phyloP scores from a whole-genome alignment of 1,140 invertebrate species.

The Cherax destructor region DNA sequence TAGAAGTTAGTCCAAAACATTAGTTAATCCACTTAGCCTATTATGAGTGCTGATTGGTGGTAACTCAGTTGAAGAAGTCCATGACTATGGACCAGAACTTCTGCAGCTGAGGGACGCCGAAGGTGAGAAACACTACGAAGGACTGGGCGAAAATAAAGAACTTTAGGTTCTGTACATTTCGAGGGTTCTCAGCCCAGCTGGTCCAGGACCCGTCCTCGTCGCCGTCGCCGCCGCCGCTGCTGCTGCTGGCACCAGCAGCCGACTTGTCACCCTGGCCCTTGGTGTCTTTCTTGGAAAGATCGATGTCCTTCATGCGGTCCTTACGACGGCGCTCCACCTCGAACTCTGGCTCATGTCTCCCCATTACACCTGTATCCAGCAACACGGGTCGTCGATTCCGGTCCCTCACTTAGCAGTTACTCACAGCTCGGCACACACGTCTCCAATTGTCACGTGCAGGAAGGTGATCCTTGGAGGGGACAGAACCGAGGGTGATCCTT shows the following conservation, averaged over 20 bases:
- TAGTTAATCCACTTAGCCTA: too few species aligned
- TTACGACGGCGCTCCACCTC: slow-evolving; percentile 52
- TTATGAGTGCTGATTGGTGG: too few species aligned
- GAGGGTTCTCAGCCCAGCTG: slow-evolving; percentile 32
- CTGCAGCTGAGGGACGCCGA: slow-evolving; percentile 48
- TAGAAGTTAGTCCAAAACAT: too few species aligned
- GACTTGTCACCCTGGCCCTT: not conserved
- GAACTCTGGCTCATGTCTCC: slow-evolving; percentile 33
- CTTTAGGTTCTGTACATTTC: slow-evolving; percentile 37
- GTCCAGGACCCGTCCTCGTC: slow-evolving; percentile 9
- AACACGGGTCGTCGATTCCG: not conserved
- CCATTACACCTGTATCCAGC: slow-evolving; percentile 50
- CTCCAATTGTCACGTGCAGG: too few species aligned
- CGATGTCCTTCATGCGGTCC: slow-evolving; percentile 26
- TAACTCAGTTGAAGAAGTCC: not conserved
- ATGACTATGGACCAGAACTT: slow-evolving; percentile 4
- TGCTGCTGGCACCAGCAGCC: not conserved
- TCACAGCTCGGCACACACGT: not conserved
- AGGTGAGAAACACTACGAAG: slow-evolving; percentile 59
- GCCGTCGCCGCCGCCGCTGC: not conserved
- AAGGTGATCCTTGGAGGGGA: too few species aligned
- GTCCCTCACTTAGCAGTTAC: not conserved
- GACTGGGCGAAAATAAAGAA: slow-evolving; percentile 52
- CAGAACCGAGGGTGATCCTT: too few species aligned
- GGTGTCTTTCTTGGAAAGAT: slow-evolving; percentile 3